Evolutionary conservation across 2,888 invertebrate genomes (phyloP).

Genomic region (Myathropa florea): DNA sequence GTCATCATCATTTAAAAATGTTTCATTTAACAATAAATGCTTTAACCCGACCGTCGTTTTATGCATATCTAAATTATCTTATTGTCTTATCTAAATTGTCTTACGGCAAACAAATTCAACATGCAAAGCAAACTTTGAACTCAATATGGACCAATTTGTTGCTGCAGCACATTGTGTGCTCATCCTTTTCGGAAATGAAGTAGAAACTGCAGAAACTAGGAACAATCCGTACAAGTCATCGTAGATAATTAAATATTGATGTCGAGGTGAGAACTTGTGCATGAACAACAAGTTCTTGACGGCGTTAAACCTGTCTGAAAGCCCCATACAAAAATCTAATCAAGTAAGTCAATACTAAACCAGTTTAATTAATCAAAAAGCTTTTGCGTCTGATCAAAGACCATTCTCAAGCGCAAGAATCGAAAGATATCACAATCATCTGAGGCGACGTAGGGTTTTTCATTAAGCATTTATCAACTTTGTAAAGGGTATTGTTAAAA

Average conservation of each 20-base stretch:
- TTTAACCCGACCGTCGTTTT: no score
- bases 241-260: neutral
- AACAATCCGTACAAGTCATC: neutral
- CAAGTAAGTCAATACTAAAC: neutral
- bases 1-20: no score
- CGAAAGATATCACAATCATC: neutral
- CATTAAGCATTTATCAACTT: neutral
- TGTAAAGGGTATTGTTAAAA: neutral
- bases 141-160: neutral
- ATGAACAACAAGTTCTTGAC: neutral
- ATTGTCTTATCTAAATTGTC: no score
- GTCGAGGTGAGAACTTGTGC: neutral
- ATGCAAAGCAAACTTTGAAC: no score
- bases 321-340: neutral
- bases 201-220: neutral
- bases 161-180: neutral
- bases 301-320: neutral
- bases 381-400: neutral
- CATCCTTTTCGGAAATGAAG: neutral
- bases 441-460: neutral
- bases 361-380: neutral
- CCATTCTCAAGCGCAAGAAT: neutral
- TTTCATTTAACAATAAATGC: no score
- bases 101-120: no score
- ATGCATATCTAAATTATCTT: no score